Percentiles rank a stretch among this genome's conserved stretches.
Evolutionary conservation across 2,113 vertebrate species (phyloP).

Genomic region (Excalfactoria chinensis): DNA sequence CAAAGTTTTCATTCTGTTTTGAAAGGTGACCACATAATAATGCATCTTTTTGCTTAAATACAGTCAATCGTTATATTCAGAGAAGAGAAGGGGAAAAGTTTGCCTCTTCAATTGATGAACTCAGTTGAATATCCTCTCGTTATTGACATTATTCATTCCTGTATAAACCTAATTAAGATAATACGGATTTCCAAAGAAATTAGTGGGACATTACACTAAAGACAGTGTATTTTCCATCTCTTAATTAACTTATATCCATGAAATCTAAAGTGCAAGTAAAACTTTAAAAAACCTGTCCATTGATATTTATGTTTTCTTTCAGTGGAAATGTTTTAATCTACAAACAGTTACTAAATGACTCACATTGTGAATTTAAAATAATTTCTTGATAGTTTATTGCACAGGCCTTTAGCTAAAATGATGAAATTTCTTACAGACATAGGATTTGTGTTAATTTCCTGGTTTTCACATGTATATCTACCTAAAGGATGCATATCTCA

Average conservation of each 20-base stretch:
- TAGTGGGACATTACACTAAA: background rate
- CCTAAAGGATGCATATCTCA: background rate
- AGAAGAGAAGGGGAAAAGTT: background rate
- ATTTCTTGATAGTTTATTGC: background rate
- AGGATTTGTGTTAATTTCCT: background rate
- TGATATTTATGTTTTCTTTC: background rate
- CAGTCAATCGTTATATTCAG: background rate
- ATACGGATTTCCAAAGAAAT: background rate
- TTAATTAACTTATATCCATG: background rate
- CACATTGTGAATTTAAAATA: background rate
- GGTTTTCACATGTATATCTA: background rate
- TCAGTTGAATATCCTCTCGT: background rate
- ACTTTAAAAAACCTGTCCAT: background rate
- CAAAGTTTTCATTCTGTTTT: background rate
- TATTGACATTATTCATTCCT: too few relatives aligned
- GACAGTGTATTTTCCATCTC: background rate
- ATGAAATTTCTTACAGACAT: background rate
- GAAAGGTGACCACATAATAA: background rate
- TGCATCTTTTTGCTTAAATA: background rate
- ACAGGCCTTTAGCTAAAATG: background rate
- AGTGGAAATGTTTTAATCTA: background rate
- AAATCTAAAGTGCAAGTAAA: background rate
- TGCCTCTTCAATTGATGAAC: background rate
- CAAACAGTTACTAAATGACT: background rate
- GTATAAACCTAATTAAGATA: background rate